Base-by-base conservation (phyloP, 2,797 vertebrate species). In the Discoglossus pictus region DNA sequence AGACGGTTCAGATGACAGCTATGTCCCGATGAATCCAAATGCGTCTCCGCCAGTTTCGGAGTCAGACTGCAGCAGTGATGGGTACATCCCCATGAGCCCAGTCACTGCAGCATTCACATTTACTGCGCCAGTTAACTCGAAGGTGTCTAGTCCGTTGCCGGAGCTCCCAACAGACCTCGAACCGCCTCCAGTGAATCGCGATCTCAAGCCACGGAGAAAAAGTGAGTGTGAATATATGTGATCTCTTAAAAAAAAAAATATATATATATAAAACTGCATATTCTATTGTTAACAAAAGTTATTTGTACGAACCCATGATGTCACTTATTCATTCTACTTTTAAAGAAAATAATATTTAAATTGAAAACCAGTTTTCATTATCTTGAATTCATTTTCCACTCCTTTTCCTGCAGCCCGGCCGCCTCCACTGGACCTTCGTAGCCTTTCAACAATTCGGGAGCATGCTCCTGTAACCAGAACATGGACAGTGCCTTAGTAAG, bases 41-140 rank as follows among this genome's bases (percentile, higher is more conserved):
- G 75, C 82, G 1, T 90, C 91, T 4, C 79, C 91, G 0, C 80
- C 86, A 0, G 44, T 79, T 0, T 65, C 81, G 0, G 23, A 70
- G 47, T 39, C 83, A 0, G 72, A 84, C 16, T 61, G 61, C 23
- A 87, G 85, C 4, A 77, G 83, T 0, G 94, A 97, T 0, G 94
- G 93, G 20, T 98, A 98, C 86, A 93, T 98, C 75, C 94, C 94
- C 51, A 98, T 98, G 97, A 96, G 91, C 69, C 93, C 93, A 0
- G 65, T 77, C 73, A 81, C 81, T 0, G 76, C 79, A 17, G 75
- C 80, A 0, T 80, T 88, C n/a, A 80, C 70, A 31, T 84, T 89
- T 54, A 74, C 79, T 0, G 51, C 80, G 0, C 52, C 70, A 62
- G 83, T 62, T 72, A 79, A 79, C 5, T 86, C 86, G 27, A 86